Conservation (phyloP, 2,113 vertebrate genomes). For the Propithecus coquereli region DNA sequence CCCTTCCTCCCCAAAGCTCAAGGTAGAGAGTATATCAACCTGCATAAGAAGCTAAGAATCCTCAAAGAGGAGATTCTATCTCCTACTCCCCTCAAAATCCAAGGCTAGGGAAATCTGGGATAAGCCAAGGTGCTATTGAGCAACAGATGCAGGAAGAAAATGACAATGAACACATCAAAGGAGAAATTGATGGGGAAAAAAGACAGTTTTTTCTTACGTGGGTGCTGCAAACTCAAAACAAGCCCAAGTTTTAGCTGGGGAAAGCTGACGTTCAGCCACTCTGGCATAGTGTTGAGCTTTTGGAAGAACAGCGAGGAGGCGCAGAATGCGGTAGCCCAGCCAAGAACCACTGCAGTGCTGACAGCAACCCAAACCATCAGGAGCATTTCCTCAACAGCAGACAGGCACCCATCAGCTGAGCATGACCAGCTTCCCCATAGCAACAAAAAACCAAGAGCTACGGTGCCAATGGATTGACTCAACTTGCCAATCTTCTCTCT, state of each 20-base stretch:
- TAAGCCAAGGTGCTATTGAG: not conserved
- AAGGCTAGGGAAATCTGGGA: not conserved
- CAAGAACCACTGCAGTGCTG: not conserved
- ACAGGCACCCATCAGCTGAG: not conserved
- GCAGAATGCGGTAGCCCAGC: not conserved
- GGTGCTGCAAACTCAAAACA: not conserved
- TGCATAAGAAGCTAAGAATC: not conserved
- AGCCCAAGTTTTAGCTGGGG: not conserved
- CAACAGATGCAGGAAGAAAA: not conserved
- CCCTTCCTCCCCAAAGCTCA: not conserved
- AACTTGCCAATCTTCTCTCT: not conserved
- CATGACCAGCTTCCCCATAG: not conserved
- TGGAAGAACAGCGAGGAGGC: not conserved
- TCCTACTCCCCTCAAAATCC: not conserved
- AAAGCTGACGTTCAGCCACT: not conserved
- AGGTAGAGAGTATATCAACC: not conserved
- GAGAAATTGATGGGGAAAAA: not conserved
- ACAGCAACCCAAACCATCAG: constrained; percentile 7
- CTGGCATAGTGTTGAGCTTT: not conserved
- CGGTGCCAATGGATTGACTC: not conserved
- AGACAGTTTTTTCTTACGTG: not conserved
- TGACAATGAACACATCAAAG: not conserved
- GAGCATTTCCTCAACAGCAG: not conserved
- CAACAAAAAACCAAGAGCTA: not conserved
- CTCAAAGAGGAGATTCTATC: not conserved